A percentile compares a stretch with the other conserved stretches of the same genome.
Conservation (phyloP, 2,797 vertebrate species). For the Aldrovandia affinis region DNA sequence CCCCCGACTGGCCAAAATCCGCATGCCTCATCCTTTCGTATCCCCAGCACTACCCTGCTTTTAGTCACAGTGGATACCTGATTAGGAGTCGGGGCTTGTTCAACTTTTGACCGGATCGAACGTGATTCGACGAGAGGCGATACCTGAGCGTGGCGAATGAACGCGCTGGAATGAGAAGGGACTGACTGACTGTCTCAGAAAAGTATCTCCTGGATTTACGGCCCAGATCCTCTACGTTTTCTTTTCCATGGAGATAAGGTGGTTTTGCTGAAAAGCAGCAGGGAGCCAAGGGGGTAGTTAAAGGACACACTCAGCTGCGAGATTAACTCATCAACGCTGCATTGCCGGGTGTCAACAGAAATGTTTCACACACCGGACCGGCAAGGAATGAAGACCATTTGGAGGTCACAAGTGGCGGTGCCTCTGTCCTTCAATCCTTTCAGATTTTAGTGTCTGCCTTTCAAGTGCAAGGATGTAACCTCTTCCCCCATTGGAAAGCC, state of each 20-base stretch:
- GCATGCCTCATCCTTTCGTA: conserved; percentile 49
- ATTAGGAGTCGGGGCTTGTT: conserved; percentile 36
- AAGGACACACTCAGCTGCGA: conserved; percentile 83
- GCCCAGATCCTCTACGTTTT: conserved; percentile 34
- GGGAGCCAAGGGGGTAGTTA: conserved; percentile 59
- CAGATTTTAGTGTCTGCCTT: conserved; percentile 79
- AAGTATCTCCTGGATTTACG: conserved; percentile 62
- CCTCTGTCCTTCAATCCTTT: conserved; percentile 69
- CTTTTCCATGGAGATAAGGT: conserved; percentile 61
- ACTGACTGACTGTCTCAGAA: conserved; percentile 39
- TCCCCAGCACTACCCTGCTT: conserved; percentile 30
- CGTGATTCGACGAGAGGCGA: background rate
- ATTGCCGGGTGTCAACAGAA: conserved; percentile 85
- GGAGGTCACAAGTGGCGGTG: conserved; percentile 75
- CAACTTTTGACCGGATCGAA: conserved; percentile 37
- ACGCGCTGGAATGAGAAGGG: conserved; percentile 30
- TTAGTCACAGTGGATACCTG: conserved; percentile 50
- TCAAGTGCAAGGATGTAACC: conserved; percentile 73
- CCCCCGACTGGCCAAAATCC: conserved; percentile 30
- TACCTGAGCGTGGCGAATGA: conserved; percentile 18
- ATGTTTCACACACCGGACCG: conserved; percentile 80
- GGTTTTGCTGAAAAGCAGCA: conserved; percentile 67
- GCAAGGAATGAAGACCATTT: conserved; percentile 82
- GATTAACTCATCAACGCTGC: conserved; percentile 84
- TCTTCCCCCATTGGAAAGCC: conserved; percentile 53